Base-by-base conservation (phyloP, 2,888 invertebrate genomes). In the Tinea semifulvella region DNA sequence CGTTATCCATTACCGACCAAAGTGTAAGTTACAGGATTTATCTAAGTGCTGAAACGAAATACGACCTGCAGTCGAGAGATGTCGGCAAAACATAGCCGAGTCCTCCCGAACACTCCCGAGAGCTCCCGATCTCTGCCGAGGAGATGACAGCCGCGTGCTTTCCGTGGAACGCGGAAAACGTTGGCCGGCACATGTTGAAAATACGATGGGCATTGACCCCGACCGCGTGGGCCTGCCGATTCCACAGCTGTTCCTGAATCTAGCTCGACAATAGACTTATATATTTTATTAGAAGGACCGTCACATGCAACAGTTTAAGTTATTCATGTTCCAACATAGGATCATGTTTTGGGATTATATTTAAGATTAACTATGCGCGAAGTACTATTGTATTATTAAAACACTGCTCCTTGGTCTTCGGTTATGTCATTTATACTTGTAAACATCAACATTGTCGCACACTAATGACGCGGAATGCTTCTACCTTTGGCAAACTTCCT, bases 81-180 rank as follows among this genome's bases (percentile, higher is more conserved):
- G 35, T 6, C 28, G 11, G 8, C 8, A 7, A 8, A 49, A 50
- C 49, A 49, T 49, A 50, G 52, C 53, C 54, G 56, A 56, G 55
- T 52, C 49, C 48, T 44, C 27, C 53, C 63, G 63, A 59, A 22
- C 52, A 54, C 46, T 49, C 40, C 60, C 75, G 76, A 75, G 65
- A 64, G 55, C 54, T 36, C 45, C 60, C 76, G 74, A 70, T 60
- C 59, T 54, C 54, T 56, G 56, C 69, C 74, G 76, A 76, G 69
- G 68, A 70, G 71, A 68, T 69, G 73, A 70, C 72, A 70, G 61
- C 63, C 64, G 55, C 61, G 68, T 22, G 40, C 40, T 40, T 40
- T 77, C 75, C 77, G 58, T 64, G 74, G 79, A 79, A 79, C 79
- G 79, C 79, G 79, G 79, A 79, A 79, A 79, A 75, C 72, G 68